These are phyloP conservation scores for Tribolium madens DNA, from an alignment of 1,140 invertebrate genomes.

Conservation along the genomic window DNA sequence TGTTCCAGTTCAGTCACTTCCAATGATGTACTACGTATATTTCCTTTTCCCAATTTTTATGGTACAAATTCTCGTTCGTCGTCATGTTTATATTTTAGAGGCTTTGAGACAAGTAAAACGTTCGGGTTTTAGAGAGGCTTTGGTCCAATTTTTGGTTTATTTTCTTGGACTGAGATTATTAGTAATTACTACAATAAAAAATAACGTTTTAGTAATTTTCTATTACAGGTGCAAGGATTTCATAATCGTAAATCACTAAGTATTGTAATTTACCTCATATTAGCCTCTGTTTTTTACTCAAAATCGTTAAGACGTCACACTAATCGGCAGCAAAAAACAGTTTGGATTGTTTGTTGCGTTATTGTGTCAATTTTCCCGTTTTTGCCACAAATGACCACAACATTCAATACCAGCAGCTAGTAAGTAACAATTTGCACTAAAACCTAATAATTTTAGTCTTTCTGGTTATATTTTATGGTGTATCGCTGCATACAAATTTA, in stretches of 20 bases:
- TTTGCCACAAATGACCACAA: slow-evolving; percentile 58
- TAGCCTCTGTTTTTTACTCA: slow-evolving; percentile 22
- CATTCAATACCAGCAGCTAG: slow-evolving; percentile 57
- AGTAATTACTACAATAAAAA: not conserved
- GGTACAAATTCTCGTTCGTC: not conserved
- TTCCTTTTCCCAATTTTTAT: slow-evolving; percentile 55
- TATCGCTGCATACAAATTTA: not conserved
- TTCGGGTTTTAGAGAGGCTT: not conserved
- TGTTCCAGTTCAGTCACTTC: slow-evolving; percentile 46
- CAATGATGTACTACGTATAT: slow-evolving; percentile 56
- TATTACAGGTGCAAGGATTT: slow-evolving; percentile 17
- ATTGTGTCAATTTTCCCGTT: slow-evolving; percentile 56
- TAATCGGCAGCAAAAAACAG: slow-evolving; percentile 49
- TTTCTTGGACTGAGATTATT: slow-evolving; percentile 20
- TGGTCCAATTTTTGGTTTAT: not conserved
- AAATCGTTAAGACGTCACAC: slow-evolving; percentile 46
- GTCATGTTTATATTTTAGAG: not conserved
- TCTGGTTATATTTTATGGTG: slow-evolving; percentile 54
- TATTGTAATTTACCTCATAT: slow-evolving; percentile 6
- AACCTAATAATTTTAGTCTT: slow-evolving; percentile 40
- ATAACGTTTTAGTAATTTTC: not conserved
- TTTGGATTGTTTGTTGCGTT: slow-evolving; percentile 53
- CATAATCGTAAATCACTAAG: not conserved
- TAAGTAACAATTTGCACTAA: slow-evolving; percentile 30
- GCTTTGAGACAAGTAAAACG: not conserved